phyloP scores from a whole-genome alignment of 2,797 vertebrate genomes.

The Myotis pilosus region DNA sequence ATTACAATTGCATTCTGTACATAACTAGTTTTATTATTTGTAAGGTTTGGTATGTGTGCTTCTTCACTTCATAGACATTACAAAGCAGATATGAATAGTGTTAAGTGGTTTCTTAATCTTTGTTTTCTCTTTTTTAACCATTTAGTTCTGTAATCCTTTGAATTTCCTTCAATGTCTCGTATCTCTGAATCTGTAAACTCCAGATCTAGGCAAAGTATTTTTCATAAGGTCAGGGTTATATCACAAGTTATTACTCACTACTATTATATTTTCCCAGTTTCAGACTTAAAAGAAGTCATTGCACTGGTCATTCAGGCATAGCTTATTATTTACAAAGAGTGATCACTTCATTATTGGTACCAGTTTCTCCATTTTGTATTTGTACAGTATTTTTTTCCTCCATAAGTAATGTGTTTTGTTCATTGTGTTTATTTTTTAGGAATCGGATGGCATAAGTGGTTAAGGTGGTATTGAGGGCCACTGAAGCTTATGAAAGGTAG shows the following conservation, averaged over 20 bases:
- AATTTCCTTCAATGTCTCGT: not conserved
- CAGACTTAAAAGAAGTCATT: not conserved
- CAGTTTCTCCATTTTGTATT: slow-evolving; percentile 1
- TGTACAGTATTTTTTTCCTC: not conserved
- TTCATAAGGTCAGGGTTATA: not conserved
- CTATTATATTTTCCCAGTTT: not conserved
- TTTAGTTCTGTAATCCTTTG: not conserved
- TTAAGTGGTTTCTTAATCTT: slow-evolving; percentile 17
- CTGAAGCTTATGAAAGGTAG: slow-evolving; percentile 68
- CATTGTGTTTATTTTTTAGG: slow-evolving; percentile 57
- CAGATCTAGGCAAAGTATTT: slow-evolving; percentile 16
- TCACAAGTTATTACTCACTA: not conserved
- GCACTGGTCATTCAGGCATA: not conserved
- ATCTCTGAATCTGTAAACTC: slow-evolving; percentile 32
- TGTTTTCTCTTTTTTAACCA: slow-evolving; percentile 32
- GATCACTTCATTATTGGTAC: not conserved
- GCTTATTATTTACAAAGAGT: not conserved
- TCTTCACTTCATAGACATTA: not conserved
- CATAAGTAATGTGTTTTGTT: not conserved
- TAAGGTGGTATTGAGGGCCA: slow-evolving; percentile 65
- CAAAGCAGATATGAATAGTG: not conserved
- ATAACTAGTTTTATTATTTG: not conserved
- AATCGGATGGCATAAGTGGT: slow-evolving; percentile 66
- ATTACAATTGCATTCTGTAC: not conserved
- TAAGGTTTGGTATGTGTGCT: not conserved